Base-by-base conservation (phyloP, 2,113 vertebrate genomes). In the Poecilia latipinna region DNA sequence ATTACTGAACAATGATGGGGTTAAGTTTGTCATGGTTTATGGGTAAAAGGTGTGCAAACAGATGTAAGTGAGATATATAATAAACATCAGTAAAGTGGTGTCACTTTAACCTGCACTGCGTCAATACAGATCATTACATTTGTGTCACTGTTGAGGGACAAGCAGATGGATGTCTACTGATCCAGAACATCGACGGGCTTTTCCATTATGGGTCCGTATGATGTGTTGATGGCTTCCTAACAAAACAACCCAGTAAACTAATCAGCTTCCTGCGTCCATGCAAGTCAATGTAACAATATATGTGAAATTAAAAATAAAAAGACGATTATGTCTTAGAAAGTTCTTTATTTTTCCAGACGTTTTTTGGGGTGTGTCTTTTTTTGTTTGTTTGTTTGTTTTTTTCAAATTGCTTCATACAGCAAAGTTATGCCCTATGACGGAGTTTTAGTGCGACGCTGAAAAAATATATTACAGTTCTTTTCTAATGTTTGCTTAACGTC, bases 121-220 rank as follows among this genome's bases (percentile, higher is more conserved):
- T 81, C 61, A 26, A 67, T 39, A 39, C 54, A 65, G 72, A 75
- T 74, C 44, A 67, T 54, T 72, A 72, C 42, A 65, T 32, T 33
- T 67, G 37, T 54, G 37, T 61, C 51, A 39, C 42, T 32, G 10
- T 60, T 17, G 42, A n/a, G 70, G 32, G 0, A 11, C 67, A 67
- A 70, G 66, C 10, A 39, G 51, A 72, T 64, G 29, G 42, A 29
- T 63, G 1, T 17, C 60, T 61, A 72, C 82, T 82, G 69, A 65
- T 61, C 63, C 39, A 72, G 79, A 72, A 72, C 74, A 68, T 74
- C 42, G 35, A 68, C 61, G 74, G 75, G 7, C 51, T 44, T 24
- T 57, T 57, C 51, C 51, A 24, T 11, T 54, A n/a, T 24, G 15
- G 3, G 4, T 19, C 4, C 8, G 7, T 8, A 54, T 54, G 22